Percentiles rank a stretch among this genome's conserved stretches.
Evolutionary conservation across 1,140 invertebrate species (phyloP).

Genomic region (Physella acuta): DNA sequence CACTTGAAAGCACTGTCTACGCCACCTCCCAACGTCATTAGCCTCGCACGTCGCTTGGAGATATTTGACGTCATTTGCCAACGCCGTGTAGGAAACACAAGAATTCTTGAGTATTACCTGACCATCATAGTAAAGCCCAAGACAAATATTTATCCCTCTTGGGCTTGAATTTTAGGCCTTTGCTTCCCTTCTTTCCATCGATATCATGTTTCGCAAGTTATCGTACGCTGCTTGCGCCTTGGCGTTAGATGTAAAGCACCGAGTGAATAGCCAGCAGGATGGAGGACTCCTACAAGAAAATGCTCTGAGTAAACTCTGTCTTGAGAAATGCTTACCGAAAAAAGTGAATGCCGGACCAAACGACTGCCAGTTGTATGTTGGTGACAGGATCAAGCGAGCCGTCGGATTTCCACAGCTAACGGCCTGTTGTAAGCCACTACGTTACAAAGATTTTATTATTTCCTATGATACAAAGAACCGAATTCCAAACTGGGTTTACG

Average conservation of each 20-base stretch:
- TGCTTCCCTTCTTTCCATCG: background rate
- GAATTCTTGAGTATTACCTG: too few relatives aligned
- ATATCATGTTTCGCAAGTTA: slow-evolving; percentile 23
- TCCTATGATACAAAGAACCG: slow-evolving; percentile 26
- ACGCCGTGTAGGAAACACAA: background rate
- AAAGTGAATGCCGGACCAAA: background rate
- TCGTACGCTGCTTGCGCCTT: slow-evolving; percentile 19
- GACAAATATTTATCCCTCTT: too few relatives aligned
- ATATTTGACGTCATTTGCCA: slow-evolving; percentile 18
- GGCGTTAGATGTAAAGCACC: slow-evolving; percentile 17
- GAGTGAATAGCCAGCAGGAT: background rate
- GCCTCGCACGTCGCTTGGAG: background rate
- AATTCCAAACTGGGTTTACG: slow-evolving; percentile 27
- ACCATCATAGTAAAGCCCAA: too few relatives aligned
- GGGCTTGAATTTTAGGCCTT: too few relatives aligned
- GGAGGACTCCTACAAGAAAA: background rate
- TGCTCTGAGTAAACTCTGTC: background rate
- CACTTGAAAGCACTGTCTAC: too few relatives aligned
- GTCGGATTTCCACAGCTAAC: slow-evolving; percentile 26
- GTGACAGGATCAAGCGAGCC: slow-evolving; percentile 19
- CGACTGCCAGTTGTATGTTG: slow-evolving; percentile 18
- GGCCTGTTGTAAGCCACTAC: slow-evolving; percentile 25
- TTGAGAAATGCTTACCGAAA: slow-evolving; percentile 14
- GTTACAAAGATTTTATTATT: slow-evolving; percentile 26
- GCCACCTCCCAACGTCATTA: too few relatives aligned